These are phyloP conservation scores for Beroe forskalii DNA, from an alignment of 37 sponge, comb jelly and placozoan genomes.

Conservation along the genomic window DNA sequence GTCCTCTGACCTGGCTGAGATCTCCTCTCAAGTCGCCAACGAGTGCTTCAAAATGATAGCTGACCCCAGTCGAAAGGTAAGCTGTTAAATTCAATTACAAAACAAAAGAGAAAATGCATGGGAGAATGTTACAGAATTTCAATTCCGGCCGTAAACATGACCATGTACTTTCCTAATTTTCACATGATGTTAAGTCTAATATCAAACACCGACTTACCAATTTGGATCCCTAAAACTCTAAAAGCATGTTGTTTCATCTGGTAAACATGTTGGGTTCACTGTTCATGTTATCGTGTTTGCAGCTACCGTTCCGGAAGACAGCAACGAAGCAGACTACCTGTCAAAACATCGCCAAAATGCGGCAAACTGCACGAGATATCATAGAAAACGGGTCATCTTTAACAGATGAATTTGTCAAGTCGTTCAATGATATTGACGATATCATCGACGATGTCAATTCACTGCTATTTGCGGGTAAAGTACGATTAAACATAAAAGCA, in stretches of 20 bases:
- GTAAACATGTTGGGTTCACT: too few species aligned
- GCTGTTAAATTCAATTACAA: not conserved
- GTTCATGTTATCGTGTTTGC: too few species aligned
- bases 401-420: conserved; percentile 15
- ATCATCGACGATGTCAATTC: conserved; percentile 50
- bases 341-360: conserved; percentile 2
- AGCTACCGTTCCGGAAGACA: conserved; percentile 39
- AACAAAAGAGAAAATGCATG: too few species aligned
- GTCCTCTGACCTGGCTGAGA: conserved; percentile 19
- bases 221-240: too few species aligned
- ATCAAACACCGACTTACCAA: too few species aligned
- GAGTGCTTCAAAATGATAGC: conserved; percentile 26
- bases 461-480: conserved; percentile 25
- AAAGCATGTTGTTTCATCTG: too few species aligned
- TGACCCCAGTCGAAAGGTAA: conserved; percentile 29
- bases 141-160: too few species aligned
- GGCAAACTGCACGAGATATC: not conserved
- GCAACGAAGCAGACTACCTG: not conserved
- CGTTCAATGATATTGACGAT: conserved; percentile 32
- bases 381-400: conserved; percentile 21
- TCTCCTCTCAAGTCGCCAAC: conserved; percentile 5
- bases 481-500: too few species aligned
- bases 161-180: too few species aligned
- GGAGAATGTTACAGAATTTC: too few species aligned
- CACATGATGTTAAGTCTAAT: too few species aligned